Base-by-base conservation (phyloP, 2,888 invertebrate genomes). In the Sarcophaga subvicina region DNA sequence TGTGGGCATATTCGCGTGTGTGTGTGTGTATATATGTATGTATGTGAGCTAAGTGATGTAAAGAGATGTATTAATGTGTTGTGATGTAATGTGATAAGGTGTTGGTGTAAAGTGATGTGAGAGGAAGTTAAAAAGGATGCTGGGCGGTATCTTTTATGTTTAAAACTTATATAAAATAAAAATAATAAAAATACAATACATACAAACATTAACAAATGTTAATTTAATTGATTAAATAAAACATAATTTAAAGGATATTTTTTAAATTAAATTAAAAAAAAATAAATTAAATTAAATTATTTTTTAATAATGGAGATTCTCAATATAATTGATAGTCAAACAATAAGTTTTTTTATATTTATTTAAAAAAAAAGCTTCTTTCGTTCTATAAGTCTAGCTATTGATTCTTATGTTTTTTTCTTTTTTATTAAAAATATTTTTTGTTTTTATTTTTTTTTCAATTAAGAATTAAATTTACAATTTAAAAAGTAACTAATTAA, bases 401-500 rank as follows among this genome's bases (percentile, higher is more conserved):
- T 17, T 14, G 12, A 54, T 78, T 73, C 63, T 67, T 64, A 22
- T 45, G 2, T 22, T 80, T 63, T 49, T 66, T 78, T 73, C 11
- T 73, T 86, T 17, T 66, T 66, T 66, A 54, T 49, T 47, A 49
- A 14, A 54, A n/a, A 59, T 75, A 64, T 27, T 76, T 49, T 63
- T 27, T 67, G 49, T 69, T 81, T 25, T 67, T 75, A 69, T 81
- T 14, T 27, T 69, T 14, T 80, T 22, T 66, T 66, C 14, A 0
- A n/a, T 80, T 71, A 67, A 37, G 67, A 49, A 17, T 86, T 75
- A 71, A 83, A 81, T 87, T 75, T 83, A 87, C 80, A 87, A 80
- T 83, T 87, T 78, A 83, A 81, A 73, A 80, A 73, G 72, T 83
- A 81, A 83, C 80, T 83, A 81, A 83, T 82, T 81, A 83, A 85